Percentiles rank a stretch among this genome's conserved stretches.
phyloP scores from a whole-genome alignment of 2,797 vertebrate species.

The Trachops cirrhosus region DNA sequence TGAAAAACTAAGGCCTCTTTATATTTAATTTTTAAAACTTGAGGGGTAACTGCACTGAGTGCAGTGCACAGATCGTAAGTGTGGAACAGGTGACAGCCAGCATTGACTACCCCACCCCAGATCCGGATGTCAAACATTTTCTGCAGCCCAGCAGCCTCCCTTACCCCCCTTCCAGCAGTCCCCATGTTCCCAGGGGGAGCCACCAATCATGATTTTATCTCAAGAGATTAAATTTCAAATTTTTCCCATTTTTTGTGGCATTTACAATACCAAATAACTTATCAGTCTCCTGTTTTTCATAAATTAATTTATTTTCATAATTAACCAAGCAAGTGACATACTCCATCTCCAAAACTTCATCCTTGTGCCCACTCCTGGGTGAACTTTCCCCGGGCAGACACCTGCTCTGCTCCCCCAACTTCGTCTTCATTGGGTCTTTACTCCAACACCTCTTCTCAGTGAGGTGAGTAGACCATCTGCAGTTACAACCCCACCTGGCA shows the following conservation, averaged over 20 bases:
- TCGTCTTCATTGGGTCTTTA: background rate
- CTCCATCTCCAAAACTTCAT: background rate
- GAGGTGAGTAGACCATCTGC: background rate
- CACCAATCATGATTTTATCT: background rate
- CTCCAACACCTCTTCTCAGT: background rate
- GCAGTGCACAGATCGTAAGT: background rate
- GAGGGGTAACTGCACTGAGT: background rate
- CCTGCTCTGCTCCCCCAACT: background rate
- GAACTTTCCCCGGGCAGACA: background rate
- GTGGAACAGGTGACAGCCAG: too few relatives aligned
- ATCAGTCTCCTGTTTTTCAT: background rate
- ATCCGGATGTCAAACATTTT: background rate
- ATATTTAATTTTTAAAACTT: background rate
- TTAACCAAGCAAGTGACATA: background rate
- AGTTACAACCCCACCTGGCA: fast-evolving
- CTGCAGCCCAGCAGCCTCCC: background rate
- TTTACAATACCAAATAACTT: background rate
- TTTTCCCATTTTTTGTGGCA: background rate
- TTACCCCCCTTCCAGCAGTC: fast-evolving
- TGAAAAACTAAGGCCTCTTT: background rate
- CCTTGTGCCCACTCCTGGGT: background rate
- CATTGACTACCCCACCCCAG: background rate
- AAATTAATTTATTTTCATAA: background rate
- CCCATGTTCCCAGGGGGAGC: background rate
- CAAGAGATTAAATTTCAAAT: background rate